phyloP scores from a whole-genome alignment of 2,888 invertebrate genomes.

The Lasiommata megera region DNA sequence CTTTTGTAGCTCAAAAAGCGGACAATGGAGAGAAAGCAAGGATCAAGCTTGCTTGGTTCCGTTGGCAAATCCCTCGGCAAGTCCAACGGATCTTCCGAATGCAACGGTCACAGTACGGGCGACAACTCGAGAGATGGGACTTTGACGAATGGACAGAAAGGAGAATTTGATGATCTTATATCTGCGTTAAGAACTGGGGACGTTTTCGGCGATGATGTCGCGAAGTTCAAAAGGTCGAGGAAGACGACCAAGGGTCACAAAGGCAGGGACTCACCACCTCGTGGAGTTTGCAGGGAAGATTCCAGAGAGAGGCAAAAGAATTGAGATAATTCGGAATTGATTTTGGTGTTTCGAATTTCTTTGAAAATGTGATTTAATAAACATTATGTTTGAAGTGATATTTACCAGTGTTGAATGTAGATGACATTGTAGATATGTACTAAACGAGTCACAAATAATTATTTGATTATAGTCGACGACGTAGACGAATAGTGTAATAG shows the following conservation, averaged over 20 bases:
- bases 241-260: constrained; percentile 71
- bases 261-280: constrained; percentile 71
- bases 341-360: constrained; percentile 13
- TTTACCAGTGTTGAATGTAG: constrained; percentile 25
- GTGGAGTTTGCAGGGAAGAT: constrained; percentile 67
- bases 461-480: constrained; percentile 8
- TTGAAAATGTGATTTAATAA: constrained; percentile 1
- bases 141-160: constrained; percentile 82
- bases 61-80: constrained; percentile 87
- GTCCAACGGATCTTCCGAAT: constrained; percentile 69
- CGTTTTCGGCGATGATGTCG: constrained; percentile 97
- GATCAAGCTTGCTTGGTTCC: constrained; percentile 88
- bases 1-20: constrained; percentile 86
- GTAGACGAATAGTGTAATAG: constrained; percentile 21
- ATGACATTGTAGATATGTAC: constrained; percentile 13
- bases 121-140: constrained; percentile 61
- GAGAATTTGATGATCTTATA: constrained; percentile 97
- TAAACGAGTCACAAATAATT: constrained; percentile 33
- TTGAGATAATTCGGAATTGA: constrained; percentile 42
- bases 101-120: constrained; percentile 74
- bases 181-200: constrained; percentile 96
- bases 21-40: constrained; percentile 92
- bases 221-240: constrained; percentile 86
- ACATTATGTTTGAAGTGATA: constrained; percentile 23
- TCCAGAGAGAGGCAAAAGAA: constrained; percentile 74